These are phyloP conservation scores for Phoronis australis DNA, from an alignment of 2,888 invertebrate species.

Conservation along the genomic window DNA sequence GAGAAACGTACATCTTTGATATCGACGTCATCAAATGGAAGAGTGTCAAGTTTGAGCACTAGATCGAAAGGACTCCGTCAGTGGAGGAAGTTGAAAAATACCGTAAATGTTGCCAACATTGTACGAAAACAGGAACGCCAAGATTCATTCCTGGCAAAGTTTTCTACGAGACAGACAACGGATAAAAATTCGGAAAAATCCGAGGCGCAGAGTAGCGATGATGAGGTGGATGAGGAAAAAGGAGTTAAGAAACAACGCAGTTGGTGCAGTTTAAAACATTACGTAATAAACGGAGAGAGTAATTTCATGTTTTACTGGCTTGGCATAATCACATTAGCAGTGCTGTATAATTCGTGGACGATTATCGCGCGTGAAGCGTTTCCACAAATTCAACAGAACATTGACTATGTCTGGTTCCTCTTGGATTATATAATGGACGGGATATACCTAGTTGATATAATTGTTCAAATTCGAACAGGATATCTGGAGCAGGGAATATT, in stretches of 20 bases:
- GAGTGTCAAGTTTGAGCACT: no score
- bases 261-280: constrained; percentile 8
- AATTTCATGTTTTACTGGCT: constrained; percentile 96
- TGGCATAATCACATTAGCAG: constrained; percentile 79
- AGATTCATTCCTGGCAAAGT: constrained; percentile 74
- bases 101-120: constrained; percentile 53
- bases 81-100: constrained; percentile 94
- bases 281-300: constrained; percentile 85
- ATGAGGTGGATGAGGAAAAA: constrained; percentile 15
- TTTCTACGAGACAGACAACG: constrained; percentile 88
- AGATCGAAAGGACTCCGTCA: no score
- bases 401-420: constrained; percentile 34
- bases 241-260: neutral
- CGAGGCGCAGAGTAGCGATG: constrained; percentile 27
- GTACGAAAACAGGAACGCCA: constrained; percentile 30
- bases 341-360: constrained; percentile 93
- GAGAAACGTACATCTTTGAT: no score
- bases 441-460: constrained; percentile 81
- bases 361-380: constrained; percentile 91
- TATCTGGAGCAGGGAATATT: constrained; percentile 85
- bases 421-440: constrained; percentile 77
- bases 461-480: constrained; percentile 87
- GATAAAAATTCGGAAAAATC: no score
- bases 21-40: no score
- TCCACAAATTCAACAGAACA: constrained; percentile 69